Percentiles rank a stretch among this genome's conserved stretches.
These are phyloP conservation scores for Tyrophagus putrescentiae DNA, from an alignment of 1,140 invertebrate genomes.

Conservation along the genomic window DNA sequence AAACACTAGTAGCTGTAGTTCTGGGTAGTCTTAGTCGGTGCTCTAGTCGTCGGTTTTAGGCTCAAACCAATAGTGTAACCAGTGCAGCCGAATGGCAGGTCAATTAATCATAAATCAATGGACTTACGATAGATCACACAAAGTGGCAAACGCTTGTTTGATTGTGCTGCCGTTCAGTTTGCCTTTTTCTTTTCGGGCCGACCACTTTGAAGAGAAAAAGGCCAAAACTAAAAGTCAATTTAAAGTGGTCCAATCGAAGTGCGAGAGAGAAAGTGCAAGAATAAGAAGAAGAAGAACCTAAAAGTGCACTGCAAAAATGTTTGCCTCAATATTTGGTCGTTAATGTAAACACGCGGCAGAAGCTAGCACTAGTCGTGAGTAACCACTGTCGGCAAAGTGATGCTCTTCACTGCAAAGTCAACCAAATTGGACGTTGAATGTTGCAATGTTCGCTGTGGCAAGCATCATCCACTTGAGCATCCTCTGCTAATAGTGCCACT, in stretches of 20 bases:
- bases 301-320: no score
- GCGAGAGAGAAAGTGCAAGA: no score
- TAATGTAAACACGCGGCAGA: constrained; percentile 16
- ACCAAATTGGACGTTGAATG: background rate
- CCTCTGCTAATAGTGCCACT: no score
- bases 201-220: background rate
- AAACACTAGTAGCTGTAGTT: background rate
- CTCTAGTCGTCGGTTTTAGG: no score
- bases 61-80: no score
- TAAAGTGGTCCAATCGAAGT: no score
- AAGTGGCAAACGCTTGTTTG: background rate
- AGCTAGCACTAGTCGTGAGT: background rate
- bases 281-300: no score
- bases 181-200: background rate
- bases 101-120: constrained; percentile 16
- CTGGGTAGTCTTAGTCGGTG: no score
- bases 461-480: no score
- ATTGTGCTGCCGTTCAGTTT: background rate
- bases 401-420: constrained; percentile 7
- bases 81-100: background rate
- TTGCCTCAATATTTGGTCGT: background rate
- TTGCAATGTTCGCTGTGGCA: background rate
- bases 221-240: no score
- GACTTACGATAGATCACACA: constrained; percentile 9
- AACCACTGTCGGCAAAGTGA: background rate